Evolutionary conservation across 1,140 invertebrate species (phyloP).

Genomic region (Achatina immaculata): DNA sequence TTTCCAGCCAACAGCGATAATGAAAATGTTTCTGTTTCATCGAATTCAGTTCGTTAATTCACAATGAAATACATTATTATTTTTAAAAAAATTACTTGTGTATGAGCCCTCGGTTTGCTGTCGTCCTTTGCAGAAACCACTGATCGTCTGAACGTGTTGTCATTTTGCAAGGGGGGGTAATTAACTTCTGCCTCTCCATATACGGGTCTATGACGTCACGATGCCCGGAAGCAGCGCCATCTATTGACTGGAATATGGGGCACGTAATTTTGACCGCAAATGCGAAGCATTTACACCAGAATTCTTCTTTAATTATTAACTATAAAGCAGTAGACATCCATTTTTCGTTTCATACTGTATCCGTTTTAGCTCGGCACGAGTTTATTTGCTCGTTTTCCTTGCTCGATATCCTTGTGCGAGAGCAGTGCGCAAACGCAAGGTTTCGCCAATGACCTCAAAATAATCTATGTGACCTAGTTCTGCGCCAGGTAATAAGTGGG

Average conservation of each 20-base stretch:
- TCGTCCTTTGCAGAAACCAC: neutral
- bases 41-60: neutral
- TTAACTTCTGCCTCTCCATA: conserved; percentile 34
- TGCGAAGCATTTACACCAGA: no score
- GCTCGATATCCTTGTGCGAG: no score
- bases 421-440: neutral
- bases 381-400: no score
- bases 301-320: no score
- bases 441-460: neutral
- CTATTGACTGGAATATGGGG: conserved; percentile 31
- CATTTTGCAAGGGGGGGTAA: conserved; percentile 27
- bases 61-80: no score
- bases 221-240: conserved; percentile 32
- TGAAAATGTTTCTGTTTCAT: neutral
- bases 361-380: no score
- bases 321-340: no score
- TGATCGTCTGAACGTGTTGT: conserved; percentile 17
- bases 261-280: neutral
- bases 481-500: neutral
- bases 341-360: no score
- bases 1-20: neutral
- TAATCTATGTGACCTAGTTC: neutral
- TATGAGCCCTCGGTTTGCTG: neutral
- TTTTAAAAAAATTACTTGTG: neutral
- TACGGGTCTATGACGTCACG: conserved; percentile 35